Conservation (phyloP, 2,113 vertebrate species). For the Madoqua kirkii region DNA sequence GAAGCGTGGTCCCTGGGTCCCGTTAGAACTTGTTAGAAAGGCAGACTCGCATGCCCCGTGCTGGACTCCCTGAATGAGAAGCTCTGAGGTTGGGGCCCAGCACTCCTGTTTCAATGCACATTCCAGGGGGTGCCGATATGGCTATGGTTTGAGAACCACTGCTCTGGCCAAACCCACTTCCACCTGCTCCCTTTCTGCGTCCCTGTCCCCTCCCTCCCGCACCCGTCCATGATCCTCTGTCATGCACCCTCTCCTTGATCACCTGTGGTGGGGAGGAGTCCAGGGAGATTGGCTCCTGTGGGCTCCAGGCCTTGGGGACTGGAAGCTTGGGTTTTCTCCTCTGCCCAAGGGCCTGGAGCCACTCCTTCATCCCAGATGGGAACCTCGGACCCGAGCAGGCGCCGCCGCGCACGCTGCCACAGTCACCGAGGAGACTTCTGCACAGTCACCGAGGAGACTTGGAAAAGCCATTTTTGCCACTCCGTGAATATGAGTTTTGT, state of each 20-base stretch:
- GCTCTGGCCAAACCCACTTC: background rate
- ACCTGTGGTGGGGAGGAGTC: background rate
- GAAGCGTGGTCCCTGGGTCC: background rate
- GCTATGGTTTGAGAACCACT: background rate
- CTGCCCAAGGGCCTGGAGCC: background rate
- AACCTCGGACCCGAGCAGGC: background rate
- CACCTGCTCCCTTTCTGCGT: background rate
- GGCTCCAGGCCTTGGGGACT: background rate
- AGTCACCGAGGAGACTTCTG: too few species aligned
- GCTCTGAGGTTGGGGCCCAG: background rate
- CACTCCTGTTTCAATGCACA: background rate
- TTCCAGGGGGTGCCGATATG: background rate
- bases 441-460: accelerated
- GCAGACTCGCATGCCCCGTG: accelerated
- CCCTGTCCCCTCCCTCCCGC: accelerated
- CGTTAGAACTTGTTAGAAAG: background rate
- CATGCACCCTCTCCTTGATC: background rate
- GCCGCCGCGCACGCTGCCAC: accelerated
- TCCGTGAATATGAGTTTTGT: background rate
- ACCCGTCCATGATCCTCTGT: accelerated
- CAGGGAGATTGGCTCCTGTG: background rate
- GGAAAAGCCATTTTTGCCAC: background rate
- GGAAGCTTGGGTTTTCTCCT: background rate
- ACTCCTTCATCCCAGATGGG: background rate
- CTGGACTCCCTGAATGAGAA: background rate